A percentile compares a stretch with the other conserved stretches of the same genome.
phyloP scores from a whole-genome alignment of 2,797 vertebrate species.

The Myotis daubentonii region DNA sequence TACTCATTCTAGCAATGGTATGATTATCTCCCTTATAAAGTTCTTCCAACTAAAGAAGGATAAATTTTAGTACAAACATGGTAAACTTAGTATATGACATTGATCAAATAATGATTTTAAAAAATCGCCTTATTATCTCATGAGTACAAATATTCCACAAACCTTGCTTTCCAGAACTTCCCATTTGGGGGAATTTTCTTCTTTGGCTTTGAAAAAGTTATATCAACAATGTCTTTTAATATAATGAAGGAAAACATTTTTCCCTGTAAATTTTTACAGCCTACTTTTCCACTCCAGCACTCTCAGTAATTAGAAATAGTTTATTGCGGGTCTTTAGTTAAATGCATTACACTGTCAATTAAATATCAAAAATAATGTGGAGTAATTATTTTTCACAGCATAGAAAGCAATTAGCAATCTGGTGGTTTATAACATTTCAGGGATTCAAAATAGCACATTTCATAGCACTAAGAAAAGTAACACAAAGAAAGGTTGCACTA shows the following conservation, averaged over 20 bases:
- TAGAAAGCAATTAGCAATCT: slow-evolving; percentile 76
- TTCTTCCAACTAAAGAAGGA: neutral
- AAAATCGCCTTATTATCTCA: neutral
- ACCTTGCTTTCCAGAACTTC: neutral
- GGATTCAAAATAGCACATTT: slow-evolving; percentile 71
- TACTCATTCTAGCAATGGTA: neutral
- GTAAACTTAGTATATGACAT: neutral
- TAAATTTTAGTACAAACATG: neutral
- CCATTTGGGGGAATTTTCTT: neutral
- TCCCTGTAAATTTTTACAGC: slow-evolving; percentile 67
- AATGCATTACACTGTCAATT: slow-evolving; percentile 76
- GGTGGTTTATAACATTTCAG: slow-evolving; percentile 58
- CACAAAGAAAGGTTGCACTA: slow-evolving; percentile 63
- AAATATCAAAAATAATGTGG: slow-evolving; percentile 74
- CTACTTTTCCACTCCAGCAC: slow-evolving; percentile 73
- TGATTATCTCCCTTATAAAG: neutral
- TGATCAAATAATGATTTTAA: neutral
- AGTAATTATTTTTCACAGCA: slow-evolving; percentile 77
- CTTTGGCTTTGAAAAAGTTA: slow-evolving; percentile 12
- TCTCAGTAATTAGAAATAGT: slow-evolving; percentile 68
- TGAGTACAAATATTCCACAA: neutral
- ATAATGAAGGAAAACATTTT: slow-evolving; percentile 66
- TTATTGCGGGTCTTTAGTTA: slow-evolving; percentile 76
- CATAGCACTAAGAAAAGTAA: slow-evolving; percentile 66
- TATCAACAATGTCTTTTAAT: slow-evolving; percentile 62